A percentile compares a stretch with the other conserved stretches of the same genome.
These are phyloP conservation scores for Henricia sp. DNA, from an alignment of 53 echinoderm and acorn worm species.

Conservation along the genomic window DNA sequence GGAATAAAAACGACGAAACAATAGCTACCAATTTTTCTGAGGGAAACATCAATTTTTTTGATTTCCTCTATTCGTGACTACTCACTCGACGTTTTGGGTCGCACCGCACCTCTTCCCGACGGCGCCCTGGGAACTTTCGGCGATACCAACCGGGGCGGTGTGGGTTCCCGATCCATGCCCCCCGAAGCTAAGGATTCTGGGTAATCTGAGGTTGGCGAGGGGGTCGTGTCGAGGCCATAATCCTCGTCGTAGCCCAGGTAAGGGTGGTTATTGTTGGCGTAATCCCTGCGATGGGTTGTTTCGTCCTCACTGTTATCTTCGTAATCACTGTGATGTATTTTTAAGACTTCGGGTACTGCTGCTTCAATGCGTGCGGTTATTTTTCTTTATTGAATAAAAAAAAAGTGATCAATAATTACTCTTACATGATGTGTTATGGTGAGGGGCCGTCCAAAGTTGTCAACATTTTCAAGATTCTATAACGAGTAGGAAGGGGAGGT, in stretches of 20 bases:
- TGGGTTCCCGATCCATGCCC: slow-evolving; percentile 45
- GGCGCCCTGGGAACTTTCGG: slow-evolving; percentile 73
- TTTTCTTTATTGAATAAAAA: slow-evolving; percentile 61
- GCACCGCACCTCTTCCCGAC: slow-evolving; percentile 4
- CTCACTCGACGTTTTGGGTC: slow-evolving; percentile 93
- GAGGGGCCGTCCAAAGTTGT: no score
- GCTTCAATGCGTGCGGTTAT: slow-evolving; percentile 69
- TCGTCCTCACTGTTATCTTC: slow-evolving; percentile 65
- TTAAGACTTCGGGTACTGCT: slow-evolving; percentile 83
- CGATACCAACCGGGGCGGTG: slow-evolving; percentile 56
- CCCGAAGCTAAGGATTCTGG: slow-evolving; percentile 39
- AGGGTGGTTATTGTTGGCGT: slow-evolving; percentile 48
- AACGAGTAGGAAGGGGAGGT: no score
- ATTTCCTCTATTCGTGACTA: no score
- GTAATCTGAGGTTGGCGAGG: slow-evolving; percentile 69
- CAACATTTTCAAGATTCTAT: no score
- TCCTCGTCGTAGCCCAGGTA: slow-evolving; percentile 68
- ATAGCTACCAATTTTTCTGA: no score
- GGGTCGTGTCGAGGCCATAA: slow-evolving; percentile 71
- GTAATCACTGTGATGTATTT: slow-evolving; percentile 80
- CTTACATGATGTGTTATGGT: neutral
- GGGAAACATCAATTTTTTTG: no score
- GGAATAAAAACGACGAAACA: no score
- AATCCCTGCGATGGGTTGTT: slow-evolving; percentile 39
- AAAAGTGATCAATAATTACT: neutral